Evolutionary conservation across 2,888 invertebrate species (phyloP).

Genomic region (Drosophila aldrichi): DNA sequence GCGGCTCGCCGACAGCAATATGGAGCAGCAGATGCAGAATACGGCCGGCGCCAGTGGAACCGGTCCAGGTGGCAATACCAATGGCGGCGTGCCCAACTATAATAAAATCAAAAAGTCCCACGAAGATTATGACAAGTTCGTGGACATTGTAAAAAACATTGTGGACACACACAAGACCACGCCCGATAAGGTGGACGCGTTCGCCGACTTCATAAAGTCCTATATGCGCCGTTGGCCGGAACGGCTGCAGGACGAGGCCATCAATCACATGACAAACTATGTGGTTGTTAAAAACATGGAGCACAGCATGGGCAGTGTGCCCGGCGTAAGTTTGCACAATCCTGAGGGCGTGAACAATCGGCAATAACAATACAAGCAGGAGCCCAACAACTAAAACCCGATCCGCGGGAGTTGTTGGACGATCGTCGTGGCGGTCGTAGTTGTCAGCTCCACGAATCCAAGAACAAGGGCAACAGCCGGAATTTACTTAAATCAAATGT

Average conservation of each 20-base stretch:
- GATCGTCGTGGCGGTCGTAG: conserved; percentile 44
- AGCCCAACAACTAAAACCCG: conserved; percentile 72
- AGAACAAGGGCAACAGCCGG: conserved; percentile 43
- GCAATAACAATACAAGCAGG: conserved; percentile 84
- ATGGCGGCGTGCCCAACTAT: conserved; percentile 81
- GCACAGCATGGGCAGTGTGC: conserved; percentile 79
- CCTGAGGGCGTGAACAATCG: conserved; percentile 83
- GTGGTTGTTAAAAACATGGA: conserved; percentile 85
- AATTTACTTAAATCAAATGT: conserved; percentile 63
- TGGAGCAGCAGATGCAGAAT: conserved; percentile 82
- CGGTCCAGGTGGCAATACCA: conserved; percentile 75
- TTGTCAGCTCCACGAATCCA: conserved; percentile 60
- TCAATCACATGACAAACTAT: conserved; percentile 84
- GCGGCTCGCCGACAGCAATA: conserved; percentile 82
- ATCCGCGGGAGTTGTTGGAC: conserved; percentile 66
- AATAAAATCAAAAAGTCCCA: conserved; percentile 80
- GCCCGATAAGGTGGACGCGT: conserved; percentile 84
- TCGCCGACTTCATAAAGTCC: conserved; percentile 84
- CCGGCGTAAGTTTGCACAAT: conserved; percentile 63
- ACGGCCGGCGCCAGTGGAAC: conserved; percentile 71
- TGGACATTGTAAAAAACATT: conserved; percentile 85
- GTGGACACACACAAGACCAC: conserved; percentile 84
- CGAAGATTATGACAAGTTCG: conserved; percentile 84
- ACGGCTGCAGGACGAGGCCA: conserved; percentile 84
- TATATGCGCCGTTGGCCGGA: conserved; percentile 84